Conservation (phyloP, 1,140 invertebrate species). For the Hyles vespertilio region DNA sequence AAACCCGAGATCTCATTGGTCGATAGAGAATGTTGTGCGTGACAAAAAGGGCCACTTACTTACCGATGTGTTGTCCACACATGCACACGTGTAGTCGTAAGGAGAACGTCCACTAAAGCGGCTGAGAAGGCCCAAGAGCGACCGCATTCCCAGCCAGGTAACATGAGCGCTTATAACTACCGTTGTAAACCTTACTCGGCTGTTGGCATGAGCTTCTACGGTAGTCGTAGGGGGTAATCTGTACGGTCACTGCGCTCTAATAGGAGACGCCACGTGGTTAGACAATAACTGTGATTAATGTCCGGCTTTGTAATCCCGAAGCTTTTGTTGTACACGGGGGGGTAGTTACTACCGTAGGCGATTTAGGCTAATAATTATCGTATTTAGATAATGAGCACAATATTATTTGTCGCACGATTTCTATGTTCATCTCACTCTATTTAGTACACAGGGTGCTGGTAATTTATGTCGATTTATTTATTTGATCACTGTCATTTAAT, state of each 20-base stretch:
- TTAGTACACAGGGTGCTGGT: slow-evolving; percentile 35
- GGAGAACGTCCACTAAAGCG: slow-evolving; percentile 76
- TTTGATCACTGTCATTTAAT: slow-evolving; percentile 10
- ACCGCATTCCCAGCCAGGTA: slow-evolving; percentile 77
- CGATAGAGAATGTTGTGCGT: slow-evolving; percentile 44
- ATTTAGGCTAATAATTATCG: slow-evolving; percentile 31
- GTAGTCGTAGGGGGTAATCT: slow-evolving; percentile 44
- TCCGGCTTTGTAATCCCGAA: slow-evolving; percentile 21
- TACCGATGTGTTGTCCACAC: slow-evolving; percentile 73
- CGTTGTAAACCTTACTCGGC: slow-evolving; percentile 46
- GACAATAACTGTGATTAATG: slow-evolving; percentile 39
- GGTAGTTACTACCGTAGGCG: slow-evolving; percentile 33
- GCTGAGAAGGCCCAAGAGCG: slow-evolving; percentile 76
- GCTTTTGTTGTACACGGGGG: slow-evolving; percentile 37
- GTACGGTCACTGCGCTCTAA: slow-evolving; percentile 58
- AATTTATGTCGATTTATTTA: slow-evolving; percentile 10
- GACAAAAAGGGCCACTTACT: slow-evolving; percentile 49
- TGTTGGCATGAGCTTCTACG: slow-evolving; percentile 57
- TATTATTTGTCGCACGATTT: slow-evolving; percentile 58
- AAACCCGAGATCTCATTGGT: slow-evolving; percentile 27
- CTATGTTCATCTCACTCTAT: slow-evolving; percentile 32
- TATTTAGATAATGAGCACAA: slow-evolving; percentile 47
- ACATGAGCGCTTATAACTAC: slow-evolving; percentile 62
- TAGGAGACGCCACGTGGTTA: slow-evolving; percentile 36
- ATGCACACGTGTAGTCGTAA: slow-evolving; percentile 75